Conservation (phyloP, 2,113 vertebrate species). For the Polypterus bichir region DNA sequence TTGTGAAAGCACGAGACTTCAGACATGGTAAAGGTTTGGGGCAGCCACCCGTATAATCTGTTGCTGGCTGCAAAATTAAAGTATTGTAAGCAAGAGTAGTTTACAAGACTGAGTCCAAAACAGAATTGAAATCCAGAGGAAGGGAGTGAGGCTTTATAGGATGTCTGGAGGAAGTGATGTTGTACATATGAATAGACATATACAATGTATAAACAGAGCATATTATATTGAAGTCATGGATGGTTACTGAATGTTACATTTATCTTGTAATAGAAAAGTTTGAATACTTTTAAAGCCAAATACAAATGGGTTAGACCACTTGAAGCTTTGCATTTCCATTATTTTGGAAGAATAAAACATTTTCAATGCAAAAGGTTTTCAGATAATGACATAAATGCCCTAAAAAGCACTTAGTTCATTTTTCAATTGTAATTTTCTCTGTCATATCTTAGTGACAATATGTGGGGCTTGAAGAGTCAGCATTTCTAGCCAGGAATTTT, state of each 20-base stretch:
- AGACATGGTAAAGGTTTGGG: too few species aligned
- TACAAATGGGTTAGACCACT: constrained; percentile 23
- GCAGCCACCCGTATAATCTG: too few species aligned
- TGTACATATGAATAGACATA: background rate
- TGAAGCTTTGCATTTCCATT: constrained; percentile 22
- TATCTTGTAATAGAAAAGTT: constrained; percentile 22
- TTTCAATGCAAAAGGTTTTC: constrained; percentile 33
- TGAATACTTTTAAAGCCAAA: constrained; percentile 16
- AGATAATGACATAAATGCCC: constrained; percentile 21
- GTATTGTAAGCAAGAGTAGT: too few species aligned
- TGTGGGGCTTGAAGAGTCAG: too few species aligned
- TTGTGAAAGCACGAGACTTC: too few species aligned
- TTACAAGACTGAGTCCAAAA: too few species aligned
- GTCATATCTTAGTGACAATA: constrained; percentile 21
- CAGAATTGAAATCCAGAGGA: too few species aligned
- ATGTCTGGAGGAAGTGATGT: too few species aligned
- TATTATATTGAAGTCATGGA: constrained; percentile 9
- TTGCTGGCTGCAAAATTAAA: too few species aligned
- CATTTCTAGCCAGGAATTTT: too few species aligned
- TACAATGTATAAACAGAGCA: constrained; percentile 23
- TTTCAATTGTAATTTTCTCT: constrained; percentile 35
- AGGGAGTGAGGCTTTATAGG: too few species aligned
- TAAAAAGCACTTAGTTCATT: constrained; percentile 37
- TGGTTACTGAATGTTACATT: constrained; percentile 34
- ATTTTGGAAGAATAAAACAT: constrained; percentile 17